These are phyloP conservation scores for Cosmia pyralina DNA, from an alignment of 2,888 invertebrate species.

Conservation along the genomic window DNA sequence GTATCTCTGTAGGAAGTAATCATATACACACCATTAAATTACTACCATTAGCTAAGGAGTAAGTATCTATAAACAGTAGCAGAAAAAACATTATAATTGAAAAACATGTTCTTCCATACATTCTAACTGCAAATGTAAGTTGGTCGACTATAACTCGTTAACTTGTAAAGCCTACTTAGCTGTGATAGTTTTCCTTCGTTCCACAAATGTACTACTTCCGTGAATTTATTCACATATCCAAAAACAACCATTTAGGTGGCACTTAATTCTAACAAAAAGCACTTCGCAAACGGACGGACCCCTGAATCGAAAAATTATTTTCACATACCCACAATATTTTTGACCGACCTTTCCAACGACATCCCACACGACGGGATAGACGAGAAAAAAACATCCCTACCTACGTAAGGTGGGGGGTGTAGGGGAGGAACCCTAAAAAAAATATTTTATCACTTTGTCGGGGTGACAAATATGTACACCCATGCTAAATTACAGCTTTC, in stretches of 20 bases:
- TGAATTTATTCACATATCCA: not conserved
- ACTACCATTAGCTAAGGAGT: not conserved
- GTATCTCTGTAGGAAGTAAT: not conserved
- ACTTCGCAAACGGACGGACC: not conserved
- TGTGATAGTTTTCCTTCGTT: not conserved
- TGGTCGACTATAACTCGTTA: not conserved
- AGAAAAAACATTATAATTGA: not conserved
- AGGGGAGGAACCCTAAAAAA: not conserved
- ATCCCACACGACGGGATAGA: no score
- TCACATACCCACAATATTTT: not conserved
- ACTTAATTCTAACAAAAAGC: not conserved
- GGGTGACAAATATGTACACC: no score
- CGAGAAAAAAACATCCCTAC: no score
- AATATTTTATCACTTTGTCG: no score
- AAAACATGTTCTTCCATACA: not conserved
- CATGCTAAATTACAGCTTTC: not conserved
- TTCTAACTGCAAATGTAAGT: not conserved
- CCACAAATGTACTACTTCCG: not conserved
- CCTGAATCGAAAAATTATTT: not conserved
- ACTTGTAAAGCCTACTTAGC: not conserved
- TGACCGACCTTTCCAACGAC: not conserved
- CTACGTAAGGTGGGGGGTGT: no score
- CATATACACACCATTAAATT: not conserved
- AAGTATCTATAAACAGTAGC: not conserved
- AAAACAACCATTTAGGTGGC: not conserved